Evolutionary conservation across 2,113 vertebrate species (phyloP).

Genomic region (Aptenodytes patagonicus): DNA sequence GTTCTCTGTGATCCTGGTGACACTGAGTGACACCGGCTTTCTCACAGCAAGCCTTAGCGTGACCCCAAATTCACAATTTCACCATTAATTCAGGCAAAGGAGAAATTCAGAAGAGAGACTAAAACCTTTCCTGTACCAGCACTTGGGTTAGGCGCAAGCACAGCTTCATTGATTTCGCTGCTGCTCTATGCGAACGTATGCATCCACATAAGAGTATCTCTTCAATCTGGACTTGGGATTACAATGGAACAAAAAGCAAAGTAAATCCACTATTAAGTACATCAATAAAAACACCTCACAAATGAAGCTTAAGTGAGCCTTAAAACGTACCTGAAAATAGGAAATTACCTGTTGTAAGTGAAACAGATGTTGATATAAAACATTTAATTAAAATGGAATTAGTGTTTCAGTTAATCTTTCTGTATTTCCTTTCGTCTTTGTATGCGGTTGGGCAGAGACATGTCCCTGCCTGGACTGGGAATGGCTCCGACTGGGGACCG

Average conservation of each 20-base stretch:
- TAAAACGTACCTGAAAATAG: slow-evolving; percentile 33
- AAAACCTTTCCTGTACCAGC: neutral
- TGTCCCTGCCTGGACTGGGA: neutral
- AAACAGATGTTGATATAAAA: slow-evolving; percentile 9
- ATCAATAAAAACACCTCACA: neutral
- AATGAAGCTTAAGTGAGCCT: slow-evolving; percentile 5
- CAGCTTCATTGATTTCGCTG: neutral
- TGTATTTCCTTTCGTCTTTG: slow-evolving; percentile 15
- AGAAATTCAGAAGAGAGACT: neutral
- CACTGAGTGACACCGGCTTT: neutral
- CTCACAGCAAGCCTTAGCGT: neutral
- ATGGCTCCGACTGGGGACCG: neutral
- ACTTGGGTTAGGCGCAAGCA: neutral
- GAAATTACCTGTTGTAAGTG: slow-evolving; percentile 9
- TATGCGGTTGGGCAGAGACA: neutral
- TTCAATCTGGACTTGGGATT: neutral
- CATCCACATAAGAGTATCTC: neutral
- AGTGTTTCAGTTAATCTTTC: slow-evolving; percentile 57
- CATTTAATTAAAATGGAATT: slow-evolving; percentile 53
- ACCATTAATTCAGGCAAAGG: neutral
- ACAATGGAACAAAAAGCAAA: neutral
- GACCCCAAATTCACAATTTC: neutral
- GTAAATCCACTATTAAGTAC: slow-evolving; percentile 9
- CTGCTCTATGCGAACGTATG: neutral
- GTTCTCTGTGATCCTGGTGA: neutral